A percentile compares a stretch with the other conserved stretches of the same genome.
These are phyloP conservation scores for Apodemia hepburni DNA, from an alignment of 2,888 invertebrate species.

Conservation along the genomic window DNA sequence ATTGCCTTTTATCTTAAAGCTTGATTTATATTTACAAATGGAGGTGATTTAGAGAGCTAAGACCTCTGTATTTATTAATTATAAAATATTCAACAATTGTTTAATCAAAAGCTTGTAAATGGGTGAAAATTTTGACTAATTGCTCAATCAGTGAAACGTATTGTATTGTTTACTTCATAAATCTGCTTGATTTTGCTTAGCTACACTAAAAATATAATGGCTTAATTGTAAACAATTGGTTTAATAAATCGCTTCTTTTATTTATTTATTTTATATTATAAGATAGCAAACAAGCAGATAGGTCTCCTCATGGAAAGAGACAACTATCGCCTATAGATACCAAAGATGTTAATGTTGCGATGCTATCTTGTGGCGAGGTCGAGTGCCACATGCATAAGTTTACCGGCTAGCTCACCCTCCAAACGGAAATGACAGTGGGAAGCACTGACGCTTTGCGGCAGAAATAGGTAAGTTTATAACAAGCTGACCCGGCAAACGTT, in stretches of 20 bases:
- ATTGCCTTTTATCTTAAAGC: constrained; percentile 10
- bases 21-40: constrained; percentile 14
- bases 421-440: no score
- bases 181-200: neutral
- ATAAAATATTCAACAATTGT: constrained; percentile 14
- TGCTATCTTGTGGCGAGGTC: no score
- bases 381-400: no score
- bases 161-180: constrained; percentile 1
- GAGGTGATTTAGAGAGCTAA: constrained; percentile 5
- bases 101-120: constrained; percentile 13
- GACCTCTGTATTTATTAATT: constrained; percentile 9
- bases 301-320: no score
- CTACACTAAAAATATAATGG: neutral
- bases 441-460: no score
- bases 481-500: no score
- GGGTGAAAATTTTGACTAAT: constrained; percentile 14
- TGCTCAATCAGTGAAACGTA: constrained; percentile 8
- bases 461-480: no score
- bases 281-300: no score
- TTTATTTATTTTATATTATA: no score
- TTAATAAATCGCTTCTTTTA: neutral
- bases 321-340: no score
- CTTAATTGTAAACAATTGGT: neutral
- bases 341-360: no score
- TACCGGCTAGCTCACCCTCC: no score